These are phyloP conservation scores for Ascaphus truei DNA, from an alignment of 2,113 vertebrate species.

Conservation along the genomic window DNA sequence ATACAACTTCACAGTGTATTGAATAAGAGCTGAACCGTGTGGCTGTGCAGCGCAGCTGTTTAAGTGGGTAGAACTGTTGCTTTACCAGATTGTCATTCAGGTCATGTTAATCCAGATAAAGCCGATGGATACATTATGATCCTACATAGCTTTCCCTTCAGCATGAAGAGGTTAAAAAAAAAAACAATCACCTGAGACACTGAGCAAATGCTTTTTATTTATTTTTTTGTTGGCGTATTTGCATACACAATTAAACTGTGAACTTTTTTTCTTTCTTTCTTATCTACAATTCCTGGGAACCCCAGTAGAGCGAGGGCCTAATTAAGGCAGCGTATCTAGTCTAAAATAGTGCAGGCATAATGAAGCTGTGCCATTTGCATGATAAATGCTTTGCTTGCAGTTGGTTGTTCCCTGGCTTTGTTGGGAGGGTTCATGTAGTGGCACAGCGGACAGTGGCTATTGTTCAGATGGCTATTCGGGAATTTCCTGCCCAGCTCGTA, in stretches of 20 bases:
- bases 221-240: too few species aligned
- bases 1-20: too few species aligned
- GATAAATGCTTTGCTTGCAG: background rate
- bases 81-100: too few species aligned
- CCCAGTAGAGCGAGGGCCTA: background rate
- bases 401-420: slow-evolving; percentile 30
- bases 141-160: too few species aligned
- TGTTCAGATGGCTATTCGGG: slow-evolving; percentile 51
- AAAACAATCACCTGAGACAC: slow-evolving; percentile 47
- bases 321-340: slow-evolving; percentile 33
- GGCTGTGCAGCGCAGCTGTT: too few species aligned
- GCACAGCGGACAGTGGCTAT: slow-evolving; percentile 32
- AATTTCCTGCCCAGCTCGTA: slow-evolving; percentile 51
- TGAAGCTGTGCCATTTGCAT: background rate
- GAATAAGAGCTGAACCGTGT: too few species aligned
- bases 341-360: background rate
- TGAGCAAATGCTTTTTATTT: slow-evolving; percentile 59
- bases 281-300: background rate
- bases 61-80: too few species aligned
- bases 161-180: background rate
- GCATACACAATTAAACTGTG: too few species aligned
- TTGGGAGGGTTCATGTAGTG: slow-evolving; percentile 38
- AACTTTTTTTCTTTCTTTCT: background rate
- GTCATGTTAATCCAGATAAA: too few species aligned
- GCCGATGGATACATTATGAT: too few species aligned